Evolutionary conservation across 2,888 invertebrate genomes (phyloP).

Genomic region (Macrosiphum euphorbiae): DNA sequence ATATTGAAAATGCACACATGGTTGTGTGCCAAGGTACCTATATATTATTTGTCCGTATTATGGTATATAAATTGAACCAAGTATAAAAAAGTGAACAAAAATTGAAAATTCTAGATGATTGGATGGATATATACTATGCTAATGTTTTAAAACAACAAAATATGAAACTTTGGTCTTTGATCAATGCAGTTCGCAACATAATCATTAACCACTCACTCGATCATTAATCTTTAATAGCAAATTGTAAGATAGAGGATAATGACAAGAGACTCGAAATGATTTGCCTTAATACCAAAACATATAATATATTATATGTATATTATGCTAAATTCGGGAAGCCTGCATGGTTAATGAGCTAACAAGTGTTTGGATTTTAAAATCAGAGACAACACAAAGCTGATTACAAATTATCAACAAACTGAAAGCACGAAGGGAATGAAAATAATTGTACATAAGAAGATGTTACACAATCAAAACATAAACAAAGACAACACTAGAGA

Average conservation of each 20-base stretch:
- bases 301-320: not conserved
- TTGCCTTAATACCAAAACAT: not conserved
- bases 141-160: not conserved
- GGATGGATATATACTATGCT: not conserved
- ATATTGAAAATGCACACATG: not conserved
- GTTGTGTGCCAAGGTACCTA: not conserved
- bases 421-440: not conserved
- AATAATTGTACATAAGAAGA: not conserved
- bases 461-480: constrained; percentile 3
- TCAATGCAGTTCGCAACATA: not conserved
- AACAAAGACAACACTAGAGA: not conserved
- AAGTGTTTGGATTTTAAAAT: constrained; percentile 27
- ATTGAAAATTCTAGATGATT: not conserved
- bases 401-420: not conserved
- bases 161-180: not conserved
- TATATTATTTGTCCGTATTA: not conserved
- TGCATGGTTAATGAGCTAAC: not conserved
- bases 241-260: not conserved
- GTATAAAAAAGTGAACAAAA: not conserved
- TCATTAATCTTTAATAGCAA: not conserved
- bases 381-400: constrained; percentile 14
- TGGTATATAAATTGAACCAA: not conserved
- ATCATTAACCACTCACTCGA: not conserved
- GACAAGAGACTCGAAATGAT: not conserved
- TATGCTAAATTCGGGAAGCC: not conserved